A percentile compares a stretch with the other conserved stretches of the same genome.
Conservation (phyloP, 2,888 invertebrate species). For the Lasius fuliginosus region DNA sequence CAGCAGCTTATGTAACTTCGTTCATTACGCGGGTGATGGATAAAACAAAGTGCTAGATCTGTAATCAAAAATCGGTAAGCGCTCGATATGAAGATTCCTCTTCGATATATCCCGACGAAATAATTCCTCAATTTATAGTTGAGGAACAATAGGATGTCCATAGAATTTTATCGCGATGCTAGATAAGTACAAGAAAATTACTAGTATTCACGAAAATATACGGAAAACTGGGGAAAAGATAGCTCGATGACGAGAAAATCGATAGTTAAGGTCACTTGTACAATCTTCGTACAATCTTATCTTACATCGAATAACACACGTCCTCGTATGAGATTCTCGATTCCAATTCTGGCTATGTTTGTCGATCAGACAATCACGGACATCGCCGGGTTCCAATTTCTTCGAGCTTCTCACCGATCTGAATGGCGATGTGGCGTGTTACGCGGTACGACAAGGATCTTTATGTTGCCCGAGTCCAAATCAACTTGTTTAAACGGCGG, state of each 20-base stretch:
- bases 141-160: neutral
- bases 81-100: neutral
- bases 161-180: neutral
- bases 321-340: neutral
- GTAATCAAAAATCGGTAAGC: slow-evolving; percentile 3
- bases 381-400: slow-evolving; percentile 16
- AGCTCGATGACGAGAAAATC: neutral
- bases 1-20: slow-evolving; percentile 49
- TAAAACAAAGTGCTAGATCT: slow-evolving; percentile 14
- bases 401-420: slow-evolving; percentile 16
- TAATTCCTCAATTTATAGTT: neutral
- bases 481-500: slow-evolving; percentile 65
- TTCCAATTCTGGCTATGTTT: slow-evolving; percentile 16
- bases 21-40: slow-evolving; percentile 24
- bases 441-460: slow-evolving; percentile 47
- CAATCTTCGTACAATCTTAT: slow-evolving; percentile 24
- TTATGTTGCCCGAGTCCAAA: slow-evolving; percentile 49
- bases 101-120: too few relatives aligned
- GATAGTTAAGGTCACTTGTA: slow-evolving; percentile 11
- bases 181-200: neutral
- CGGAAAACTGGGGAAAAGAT: slow-evolving; percentile 2
- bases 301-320: neutral
- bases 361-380: neutral
- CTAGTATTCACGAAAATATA: neutral
- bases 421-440: slow-evolving; percentile 42